These are phyloP conservation scores for Gopherus evgoodei DNA, from an alignment of 2,113 vertebrate genomes.

Conservation along the genomic window DNA sequence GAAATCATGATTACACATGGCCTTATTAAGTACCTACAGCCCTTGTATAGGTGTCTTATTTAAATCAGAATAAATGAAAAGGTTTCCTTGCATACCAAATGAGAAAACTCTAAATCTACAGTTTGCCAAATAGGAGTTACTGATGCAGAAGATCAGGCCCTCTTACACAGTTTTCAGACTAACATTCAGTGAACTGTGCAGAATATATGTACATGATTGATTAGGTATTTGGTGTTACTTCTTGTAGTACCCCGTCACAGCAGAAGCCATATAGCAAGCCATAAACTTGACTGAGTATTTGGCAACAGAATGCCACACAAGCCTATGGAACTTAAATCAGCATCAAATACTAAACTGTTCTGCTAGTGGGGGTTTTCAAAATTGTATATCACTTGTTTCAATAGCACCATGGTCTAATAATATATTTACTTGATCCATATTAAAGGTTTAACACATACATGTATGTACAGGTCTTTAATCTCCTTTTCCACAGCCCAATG, in stretches of 20 bases:
- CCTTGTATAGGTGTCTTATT: no score
- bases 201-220: not conserved
- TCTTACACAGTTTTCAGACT: not conserved
- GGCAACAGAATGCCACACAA: not conserved
- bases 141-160: accelerated
- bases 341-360: not conserved
- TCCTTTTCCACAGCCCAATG: no score
- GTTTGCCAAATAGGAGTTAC: not conserved
- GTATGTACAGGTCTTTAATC: not conserved
- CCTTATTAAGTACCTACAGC: no score
- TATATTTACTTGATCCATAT: not conserved
- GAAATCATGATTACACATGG: no score
- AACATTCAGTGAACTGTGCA: not conserved
- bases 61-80: not conserved
- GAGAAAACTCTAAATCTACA: not conserved
- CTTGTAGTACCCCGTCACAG: not conserved
- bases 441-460: not conserved
- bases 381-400: no score
- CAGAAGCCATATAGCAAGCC: not conserved
- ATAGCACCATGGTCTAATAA: not conserved
- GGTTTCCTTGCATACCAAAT: not conserved
- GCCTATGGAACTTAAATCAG: not conserved
- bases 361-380: not conserved
- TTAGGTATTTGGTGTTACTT: not conserved
- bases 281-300: not conserved